Evolutionary conservation across 2,797 vertebrate species (phyloP).

Genomic region (Coilia nasus): DNA sequence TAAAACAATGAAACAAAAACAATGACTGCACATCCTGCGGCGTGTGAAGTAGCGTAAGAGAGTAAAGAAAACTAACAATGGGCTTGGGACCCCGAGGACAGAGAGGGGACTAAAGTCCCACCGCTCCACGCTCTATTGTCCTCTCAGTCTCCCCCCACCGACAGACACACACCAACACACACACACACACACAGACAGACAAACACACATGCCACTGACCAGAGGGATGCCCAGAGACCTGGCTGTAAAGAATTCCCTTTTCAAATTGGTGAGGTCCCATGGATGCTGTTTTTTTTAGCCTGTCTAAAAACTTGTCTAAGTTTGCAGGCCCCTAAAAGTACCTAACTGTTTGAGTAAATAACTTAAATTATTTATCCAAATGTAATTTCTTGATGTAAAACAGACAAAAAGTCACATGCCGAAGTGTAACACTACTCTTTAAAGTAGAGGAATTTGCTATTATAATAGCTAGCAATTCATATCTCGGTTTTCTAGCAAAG

Average conservation of each 20-base stretch:
- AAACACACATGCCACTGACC: too few relatives aligned
- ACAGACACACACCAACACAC: background rate
- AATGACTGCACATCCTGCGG: constrained; percentile 68
- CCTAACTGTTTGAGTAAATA: too few relatives aligned
- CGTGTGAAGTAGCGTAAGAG: constrained; percentile 35
- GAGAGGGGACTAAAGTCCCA: background rate
- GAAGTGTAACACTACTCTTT: background rate
- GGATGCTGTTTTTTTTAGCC: too few relatives aligned
- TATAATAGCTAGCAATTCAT: background rate
- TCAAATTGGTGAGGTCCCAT: too few relatives aligned
- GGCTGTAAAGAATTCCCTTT: too few relatives aligned
- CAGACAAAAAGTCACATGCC: background rate
- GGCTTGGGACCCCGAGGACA: background rate
- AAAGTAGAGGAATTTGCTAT: background rate
- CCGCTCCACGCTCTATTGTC: background rate
- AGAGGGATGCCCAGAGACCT: background rate
- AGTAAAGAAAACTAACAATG: constrained; percentile 12
- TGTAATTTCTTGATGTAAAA: background rate
- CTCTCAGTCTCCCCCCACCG: background rate
- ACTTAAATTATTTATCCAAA: too few relatives aligned
- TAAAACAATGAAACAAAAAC: constrained; percentile 64
- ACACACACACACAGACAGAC: background rate
- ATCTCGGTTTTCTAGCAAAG: background rate
- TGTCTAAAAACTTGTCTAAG: too few relatives aligned
- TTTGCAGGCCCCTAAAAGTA: too few relatives aligned